Evolutionary conservation across 2,797 vertebrate genomes (phyloP).

Genomic region (Platalea minor): DNA sequence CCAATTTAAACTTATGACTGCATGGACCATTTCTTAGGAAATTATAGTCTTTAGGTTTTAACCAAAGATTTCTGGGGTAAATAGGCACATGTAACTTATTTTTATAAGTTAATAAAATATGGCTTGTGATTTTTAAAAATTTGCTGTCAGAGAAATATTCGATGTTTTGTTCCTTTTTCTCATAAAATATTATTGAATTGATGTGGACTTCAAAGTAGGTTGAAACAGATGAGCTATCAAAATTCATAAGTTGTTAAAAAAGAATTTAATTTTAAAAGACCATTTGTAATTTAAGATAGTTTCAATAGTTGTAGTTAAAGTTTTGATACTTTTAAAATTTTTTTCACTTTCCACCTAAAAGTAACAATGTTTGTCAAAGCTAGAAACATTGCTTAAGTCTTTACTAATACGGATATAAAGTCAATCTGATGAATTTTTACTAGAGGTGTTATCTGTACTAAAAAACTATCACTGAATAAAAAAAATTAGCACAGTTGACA

Average conservation of each 20-base stretch:
- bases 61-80: neutral
- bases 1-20: neutral
- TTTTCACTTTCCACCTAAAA: neutral
- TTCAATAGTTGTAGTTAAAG: neutral
- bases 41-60: constrained; percentile 1
- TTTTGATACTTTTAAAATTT: neutral
- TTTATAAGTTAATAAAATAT: neutral
- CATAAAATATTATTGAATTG: neutral
- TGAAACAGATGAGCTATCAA: neutral
- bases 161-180: neutral
- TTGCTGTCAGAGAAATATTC: neutral
- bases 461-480: neutral
- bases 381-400: neutral
- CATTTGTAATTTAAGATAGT: neutral
- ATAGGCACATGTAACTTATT: neutral
- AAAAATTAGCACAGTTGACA: neutral
- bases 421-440: neutral
- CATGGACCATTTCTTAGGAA: neutral
- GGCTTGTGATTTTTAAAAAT: neutral
- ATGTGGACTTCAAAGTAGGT: neutral
- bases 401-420: neutral
- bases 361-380: neutral
- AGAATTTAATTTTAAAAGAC: neutral
- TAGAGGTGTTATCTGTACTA: neutral
- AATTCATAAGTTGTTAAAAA: neutral